Evolutionary conservation across 2,888 invertebrate species (phyloP).

Genomic region (Meandrusa payeni): DNA sequence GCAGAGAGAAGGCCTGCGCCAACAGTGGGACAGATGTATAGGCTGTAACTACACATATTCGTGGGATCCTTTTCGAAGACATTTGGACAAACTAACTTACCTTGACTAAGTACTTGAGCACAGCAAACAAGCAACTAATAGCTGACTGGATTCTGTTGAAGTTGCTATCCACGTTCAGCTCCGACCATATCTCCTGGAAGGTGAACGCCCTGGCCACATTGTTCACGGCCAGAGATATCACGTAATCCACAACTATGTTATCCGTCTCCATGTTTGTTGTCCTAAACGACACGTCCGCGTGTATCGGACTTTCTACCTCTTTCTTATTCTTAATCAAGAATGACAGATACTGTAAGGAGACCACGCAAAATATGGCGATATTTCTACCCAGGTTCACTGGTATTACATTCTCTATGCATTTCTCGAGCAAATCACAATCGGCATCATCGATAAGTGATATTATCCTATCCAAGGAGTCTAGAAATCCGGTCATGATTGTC

Average conservation of each 20-base stretch:
- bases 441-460: conserved; percentile 54
- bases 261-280: conserved; percentile 49
- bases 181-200: conserved; percentile 64
- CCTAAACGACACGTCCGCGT: conserved; percentile 68
- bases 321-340: conserved; percentile 75
- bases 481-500: conserved; percentile 55
- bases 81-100: conserved; percentile 41
- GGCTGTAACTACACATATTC: no score
- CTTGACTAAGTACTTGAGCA: conserved; percentile 71
- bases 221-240: conserved; percentile 54
- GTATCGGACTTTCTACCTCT: conserved; percentile 62
- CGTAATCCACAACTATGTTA: conserved; percentile 60
- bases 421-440: conserved; percentile 69
- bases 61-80: no score
- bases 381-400: conserved; percentile 55
- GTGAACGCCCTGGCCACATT: conserved; percentile 65
- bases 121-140: conserved; percentile 69
- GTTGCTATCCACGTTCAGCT: conserved; percentile 65
- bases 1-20: no score
- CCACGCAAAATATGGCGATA: conserved; percentile 64
- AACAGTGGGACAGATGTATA: no score
- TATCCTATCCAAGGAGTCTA: conserved; percentile 51
- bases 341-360: conserved; percentile 70
- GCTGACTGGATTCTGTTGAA: conserved; percentile 69
- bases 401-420: conserved; percentile 59